A percentile compares a stretch with the other conserved stretches of the same genome.
These are phyloP conservation scores for Netelia fuscicornis DNA, from an alignment of 2,888 invertebrate species.

Conservation along the genomic window DNA sequence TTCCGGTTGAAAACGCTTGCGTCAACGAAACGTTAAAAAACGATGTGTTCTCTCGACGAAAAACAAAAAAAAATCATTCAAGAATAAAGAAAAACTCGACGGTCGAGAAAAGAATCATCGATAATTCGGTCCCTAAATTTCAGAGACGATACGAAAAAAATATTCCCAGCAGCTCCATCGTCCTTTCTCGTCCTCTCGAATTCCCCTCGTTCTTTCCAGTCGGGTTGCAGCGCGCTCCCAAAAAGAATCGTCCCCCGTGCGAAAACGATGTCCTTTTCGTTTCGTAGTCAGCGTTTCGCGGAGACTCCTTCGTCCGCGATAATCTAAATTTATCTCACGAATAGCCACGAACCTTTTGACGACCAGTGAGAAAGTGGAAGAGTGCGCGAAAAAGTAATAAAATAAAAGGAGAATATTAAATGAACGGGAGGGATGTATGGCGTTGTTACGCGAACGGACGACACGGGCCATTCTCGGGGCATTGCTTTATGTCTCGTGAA, in stretches of 20 bases:
- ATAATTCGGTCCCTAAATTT: too few species aligned
- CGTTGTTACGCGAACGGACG: conserved; percentile 43
- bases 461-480: conserved; percentile 58
- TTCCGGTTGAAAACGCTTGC: conserved; percentile 48
- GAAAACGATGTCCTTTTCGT: conserved; percentile 34
- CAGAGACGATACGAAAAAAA: too few species aligned
- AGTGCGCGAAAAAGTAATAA: conserved; percentile 3
- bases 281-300: conserved; percentile 14
- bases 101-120: too few species aligned
- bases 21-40: conserved; percentile 8
- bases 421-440: conserved; percentile 6
- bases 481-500: conserved; percentile 56
- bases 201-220: neutral
- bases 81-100: too few species aligned
- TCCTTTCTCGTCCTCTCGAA: neutral
- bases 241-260: neutral
- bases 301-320: conserved; percentile 11
- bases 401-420: too few species aligned
- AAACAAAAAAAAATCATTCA: too few species aligned
- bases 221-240: neutral
- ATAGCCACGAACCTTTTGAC: conserved; percentile 31
- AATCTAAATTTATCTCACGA: conserved; percentile 43
- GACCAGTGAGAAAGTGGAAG: conserved; percentile 43
- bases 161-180: neutral
- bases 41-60: neutral